phyloP scores from a whole-genome alignment of 1,140 invertebrate genomes.

The Brevipalpus yothersi region DNA sequence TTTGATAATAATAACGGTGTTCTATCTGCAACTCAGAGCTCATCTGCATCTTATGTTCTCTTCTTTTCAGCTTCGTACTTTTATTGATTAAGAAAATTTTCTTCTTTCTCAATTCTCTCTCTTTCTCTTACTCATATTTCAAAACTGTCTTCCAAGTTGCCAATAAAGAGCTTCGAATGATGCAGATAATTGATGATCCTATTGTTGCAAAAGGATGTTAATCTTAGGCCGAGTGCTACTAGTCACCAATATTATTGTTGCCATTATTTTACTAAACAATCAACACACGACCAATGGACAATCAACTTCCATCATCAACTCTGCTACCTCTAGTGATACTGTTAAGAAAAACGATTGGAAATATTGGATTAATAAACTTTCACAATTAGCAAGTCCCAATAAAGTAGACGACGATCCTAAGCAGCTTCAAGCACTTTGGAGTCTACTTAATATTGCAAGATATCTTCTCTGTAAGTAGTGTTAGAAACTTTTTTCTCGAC shows the following conservation, averaged over 20 bases:
- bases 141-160: too few relatives aligned
- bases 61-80: too few relatives aligned
- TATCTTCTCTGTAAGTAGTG: conserved; percentile 11
- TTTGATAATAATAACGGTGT: too few relatives aligned
- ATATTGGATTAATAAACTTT: neutral
- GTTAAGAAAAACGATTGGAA: neutral
- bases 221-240: neutral
- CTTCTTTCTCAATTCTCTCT: too few relatives aligned
- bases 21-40: too few relatives aligned
- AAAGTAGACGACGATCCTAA: conserved; percentile 2
- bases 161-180: neutral
- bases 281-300: too few relatives aligned
- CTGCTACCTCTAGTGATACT: neutral
- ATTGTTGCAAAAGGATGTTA: neutral
- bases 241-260: neutral
- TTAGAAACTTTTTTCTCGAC: neutral
- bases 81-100: too few relatives aligned
- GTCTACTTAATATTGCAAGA: conserved; percentile 11
- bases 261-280: neutral
- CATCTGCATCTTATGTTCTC: too few relatives aligned
- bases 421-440: conserved; percentile 8
- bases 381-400: neutral
- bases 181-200: neutral
- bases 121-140: too few relatives aligned
- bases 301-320: neutral